Evolutionary conservation across 2,113 vertebrate genomes (phyloP).

Genomic region (Eptesicus fuscus): DNA sequence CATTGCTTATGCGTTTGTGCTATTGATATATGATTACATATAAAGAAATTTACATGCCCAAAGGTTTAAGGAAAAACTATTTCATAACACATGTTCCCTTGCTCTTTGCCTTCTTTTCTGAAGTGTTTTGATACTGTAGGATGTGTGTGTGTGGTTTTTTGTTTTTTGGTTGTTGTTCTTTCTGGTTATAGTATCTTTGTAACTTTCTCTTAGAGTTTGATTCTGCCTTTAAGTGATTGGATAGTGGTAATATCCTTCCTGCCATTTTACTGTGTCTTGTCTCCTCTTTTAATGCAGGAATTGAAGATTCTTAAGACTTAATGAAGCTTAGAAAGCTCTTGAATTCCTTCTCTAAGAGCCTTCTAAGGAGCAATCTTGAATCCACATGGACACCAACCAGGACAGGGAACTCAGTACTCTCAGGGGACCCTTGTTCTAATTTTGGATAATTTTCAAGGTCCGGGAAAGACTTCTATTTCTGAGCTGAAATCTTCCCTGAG

Average conservation of each 20-base stretch:
- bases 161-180: neutral
- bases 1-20: neutral
- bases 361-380: neutral
- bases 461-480: neutral
- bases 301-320: neutral
- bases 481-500: neutral
- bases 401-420: neutral
- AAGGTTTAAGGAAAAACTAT: neutral
- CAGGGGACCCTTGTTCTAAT: neutral
- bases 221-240: neutral
- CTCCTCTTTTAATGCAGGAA: slow-evolving; percentile 10
- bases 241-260: slow-evolving; percentile 32
- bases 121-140: neutral
- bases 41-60: neutral
- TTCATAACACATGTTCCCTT: neutral
- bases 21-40: neutral
- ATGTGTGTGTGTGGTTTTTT: neutral
- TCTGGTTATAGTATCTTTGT: neutral
- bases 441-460: neutral
- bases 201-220: neutral
- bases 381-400: neutral
- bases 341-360: neutral
- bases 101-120: neutral
- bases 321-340: neutral
- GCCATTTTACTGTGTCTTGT: slow-evolving; percentile 63